phyloP scores from a whole-genome alignment of 1,140 invertebrate species.

The Musca domestica region DNA sequence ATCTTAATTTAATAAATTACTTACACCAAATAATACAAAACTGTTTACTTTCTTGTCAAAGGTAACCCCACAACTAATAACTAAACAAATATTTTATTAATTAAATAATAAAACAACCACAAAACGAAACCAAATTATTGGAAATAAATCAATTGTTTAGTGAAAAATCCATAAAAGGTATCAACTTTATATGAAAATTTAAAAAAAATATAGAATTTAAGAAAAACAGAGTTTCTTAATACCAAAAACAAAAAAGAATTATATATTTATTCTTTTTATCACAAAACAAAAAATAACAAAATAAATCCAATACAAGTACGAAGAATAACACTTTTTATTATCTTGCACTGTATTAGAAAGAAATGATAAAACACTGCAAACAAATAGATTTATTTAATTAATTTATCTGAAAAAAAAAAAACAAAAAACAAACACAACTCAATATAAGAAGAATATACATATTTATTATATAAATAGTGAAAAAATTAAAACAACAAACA shows the following conservation, averaged over 20 bases:
- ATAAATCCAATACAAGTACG: background rate
- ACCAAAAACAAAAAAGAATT: background rate
- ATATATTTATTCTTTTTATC: background rate
- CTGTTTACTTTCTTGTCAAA: no score
- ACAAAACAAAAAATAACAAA: background rate
- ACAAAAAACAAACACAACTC: background rate
- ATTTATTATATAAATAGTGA: background rate
- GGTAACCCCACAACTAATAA: no score
- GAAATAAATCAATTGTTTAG: background rate
- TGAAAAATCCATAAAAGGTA: background rate
- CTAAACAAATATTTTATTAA: background rate
- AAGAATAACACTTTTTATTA: background rate
- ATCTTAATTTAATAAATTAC: no score
- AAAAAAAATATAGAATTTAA: background rate
- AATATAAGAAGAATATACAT: constrained; percentile 1
- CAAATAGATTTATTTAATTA: constrained; percentile 1
- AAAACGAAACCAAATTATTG: background rate
- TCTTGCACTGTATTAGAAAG: no score
- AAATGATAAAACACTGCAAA: no score
- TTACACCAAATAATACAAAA: no score
- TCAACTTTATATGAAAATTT: background rate
- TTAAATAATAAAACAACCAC: background rate
- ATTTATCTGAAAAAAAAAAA: background rate
- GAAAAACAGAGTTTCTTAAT: background rate
- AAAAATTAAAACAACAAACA: background rate